Evolutionary conservation across 2,113 vertebrate genomes (phyloP).

Genomic region (Garra rufa): DNA sequence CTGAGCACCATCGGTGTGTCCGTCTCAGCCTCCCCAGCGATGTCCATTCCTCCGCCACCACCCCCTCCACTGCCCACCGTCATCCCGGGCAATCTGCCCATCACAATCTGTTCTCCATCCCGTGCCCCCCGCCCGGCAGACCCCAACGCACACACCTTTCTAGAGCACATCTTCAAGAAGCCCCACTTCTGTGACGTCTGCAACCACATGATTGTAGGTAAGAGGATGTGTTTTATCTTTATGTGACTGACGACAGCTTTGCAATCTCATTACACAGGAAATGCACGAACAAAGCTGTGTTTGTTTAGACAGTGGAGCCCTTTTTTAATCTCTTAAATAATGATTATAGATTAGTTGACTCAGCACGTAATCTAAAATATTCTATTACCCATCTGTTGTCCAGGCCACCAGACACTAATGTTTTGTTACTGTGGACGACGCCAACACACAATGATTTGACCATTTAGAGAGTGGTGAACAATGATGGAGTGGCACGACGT

Average conservation of each 20-base stretch:
- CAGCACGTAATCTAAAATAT: background rate
- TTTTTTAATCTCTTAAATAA: background rate
- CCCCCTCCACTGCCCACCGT: slow-evolving; percentile 71
- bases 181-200: slow-evolving; percentile 98
- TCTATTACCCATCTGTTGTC: slow-evolving; percentile 2
- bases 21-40: slow-evolving; percentile 60
- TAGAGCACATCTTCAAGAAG: slow-evolving; percentile 98
- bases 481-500: background rate
- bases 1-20: slow-evolving; percentile 74
- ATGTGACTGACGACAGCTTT: background rate
- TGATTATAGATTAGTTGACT: background rate
- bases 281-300: background rate
- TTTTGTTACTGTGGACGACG: background rate
- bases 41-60: slow-evolving; percentile 55
- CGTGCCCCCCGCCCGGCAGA: slow-evolving; percentile 79
- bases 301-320: background rate
- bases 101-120: slow-evolving; percentile 80
- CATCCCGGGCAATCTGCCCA: slow-evolving; percentile 42
- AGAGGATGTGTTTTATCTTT: slow-evolving; percentile 56
- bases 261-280: background rate
- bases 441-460: background rate
- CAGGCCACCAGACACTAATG: background rate
- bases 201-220: slow-evolving; percentile 99
- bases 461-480: background rate
- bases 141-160: slow-evolving; percentile 87